Conservation (phyloP, 2,888 invertebrate genomes). For the Acleris holmiana region DNA sequence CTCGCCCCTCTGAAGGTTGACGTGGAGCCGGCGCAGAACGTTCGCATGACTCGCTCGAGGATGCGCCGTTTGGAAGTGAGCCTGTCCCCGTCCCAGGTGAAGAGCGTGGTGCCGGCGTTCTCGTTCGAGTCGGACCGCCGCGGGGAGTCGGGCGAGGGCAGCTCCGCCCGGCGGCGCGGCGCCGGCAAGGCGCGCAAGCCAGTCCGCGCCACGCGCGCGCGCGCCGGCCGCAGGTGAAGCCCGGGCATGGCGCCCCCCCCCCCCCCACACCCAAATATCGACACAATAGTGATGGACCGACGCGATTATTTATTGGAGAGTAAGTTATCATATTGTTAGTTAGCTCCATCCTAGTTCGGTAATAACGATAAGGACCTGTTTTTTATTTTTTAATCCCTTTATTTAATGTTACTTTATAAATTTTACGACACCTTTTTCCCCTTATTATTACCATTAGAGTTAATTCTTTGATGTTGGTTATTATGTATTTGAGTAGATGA, state of each 20-base stretch:
- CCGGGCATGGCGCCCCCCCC: not conserved
- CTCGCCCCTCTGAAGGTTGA: slow-evolving; percentile 48
- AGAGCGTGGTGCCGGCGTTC: slow-evolving; percentile 57
- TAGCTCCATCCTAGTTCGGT: slow-evolving; percentile 36
- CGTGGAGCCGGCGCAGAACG: slow-evolving; percentile 47
- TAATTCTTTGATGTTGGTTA: slow-evolving; percentile 74
- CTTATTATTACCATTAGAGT: slow-evolving; percentile 74
- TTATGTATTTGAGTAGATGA: slow-evolving; percentile 60
- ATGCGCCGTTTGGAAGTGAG: slow-evolving; percentile 66
- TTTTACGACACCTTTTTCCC: slow-evolving; percentile 71
- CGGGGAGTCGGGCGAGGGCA: slow-evolving; percentile 63
- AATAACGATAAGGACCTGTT: slow-evolving; percentile 58
- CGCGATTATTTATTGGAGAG: slow-evolving; percentile 34
- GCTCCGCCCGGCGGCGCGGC: slow-evolving; percentile 33
- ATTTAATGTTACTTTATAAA: slow-evolving; percentile 81
- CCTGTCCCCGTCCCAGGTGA: slow-evolving; percentile 69
- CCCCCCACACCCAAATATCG: slow-evolving; percentile 35
- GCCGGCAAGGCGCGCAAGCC: slow-evolving; percentile 58
- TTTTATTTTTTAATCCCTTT: slow-evolving; percentile 62
- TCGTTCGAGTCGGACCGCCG: slow-evolving; percentile 71
- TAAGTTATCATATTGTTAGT: slow-evolving; percentile 34
- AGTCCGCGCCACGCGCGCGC: slow-evolving; percentile 51
- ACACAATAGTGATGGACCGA: slow-evolving; percentile 37
- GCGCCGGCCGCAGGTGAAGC: slow-evolving; percentile 65
- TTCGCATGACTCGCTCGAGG: slow-evolving; percentile 71